phyloP scores from a whole-genome alignment of 2,113 vertebrate genomes.

The Phrynosoma blainvillii region DNA sequence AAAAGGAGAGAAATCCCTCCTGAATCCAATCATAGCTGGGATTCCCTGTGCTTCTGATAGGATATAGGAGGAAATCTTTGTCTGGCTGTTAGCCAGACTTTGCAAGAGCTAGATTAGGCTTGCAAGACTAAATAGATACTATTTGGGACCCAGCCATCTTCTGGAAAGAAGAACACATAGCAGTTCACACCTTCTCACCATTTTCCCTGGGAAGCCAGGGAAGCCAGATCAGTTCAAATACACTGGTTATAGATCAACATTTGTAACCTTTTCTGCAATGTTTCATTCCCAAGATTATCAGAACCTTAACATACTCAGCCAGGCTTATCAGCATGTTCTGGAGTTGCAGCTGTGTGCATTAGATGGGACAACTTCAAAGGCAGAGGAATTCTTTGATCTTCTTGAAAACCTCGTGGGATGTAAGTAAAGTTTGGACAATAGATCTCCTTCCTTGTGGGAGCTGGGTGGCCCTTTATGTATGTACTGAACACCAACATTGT shows the following conservation, averaged over 20 bases:
- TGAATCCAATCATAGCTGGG: too few species aligned
- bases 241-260: neutral
- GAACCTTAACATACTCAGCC: neutral
- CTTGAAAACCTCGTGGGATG: constrained; percentile 5
- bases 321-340: neutral
- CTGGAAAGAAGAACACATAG: too few species aligned
- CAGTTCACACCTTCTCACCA: too few species aligned
- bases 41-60: too few species aligned
- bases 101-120: neutral
- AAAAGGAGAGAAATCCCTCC: too few species aligned
- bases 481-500: neutral
- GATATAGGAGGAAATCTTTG: too few species aligned
- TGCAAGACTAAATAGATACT: too few species aligned
- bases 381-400: neutral
- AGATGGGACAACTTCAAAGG: neutral
- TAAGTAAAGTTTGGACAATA: neutral
- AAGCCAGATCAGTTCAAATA: too few species aligned
- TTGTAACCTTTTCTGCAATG: neutral
- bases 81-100: neutral
- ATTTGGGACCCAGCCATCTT: too few species aligned
- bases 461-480: neutral
- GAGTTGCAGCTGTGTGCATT: neutral
- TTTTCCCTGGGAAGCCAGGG: too few species aligned
- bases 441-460: neutral
- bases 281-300: neutral